Base-by-base conservation (phyloP, 2,888 invertebrate species). In the Macrostomum cliftonense region DNA sequence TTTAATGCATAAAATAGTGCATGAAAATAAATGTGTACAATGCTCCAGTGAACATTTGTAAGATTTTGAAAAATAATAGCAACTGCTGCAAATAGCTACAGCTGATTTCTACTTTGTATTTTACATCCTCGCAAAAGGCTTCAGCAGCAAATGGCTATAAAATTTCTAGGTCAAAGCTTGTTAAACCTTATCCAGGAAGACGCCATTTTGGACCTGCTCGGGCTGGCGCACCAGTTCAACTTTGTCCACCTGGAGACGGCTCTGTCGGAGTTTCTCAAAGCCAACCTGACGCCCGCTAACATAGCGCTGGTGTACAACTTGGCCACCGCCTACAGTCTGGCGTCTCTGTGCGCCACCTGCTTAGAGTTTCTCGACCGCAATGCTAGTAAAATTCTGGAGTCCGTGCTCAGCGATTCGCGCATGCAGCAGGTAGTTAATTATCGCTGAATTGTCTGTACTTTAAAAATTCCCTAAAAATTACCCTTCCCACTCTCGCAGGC, bases 241-340 rank as follows among this genome's bases (percentile, higher is more conserved):
- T 91, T 97, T 73, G 78, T 77, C 52, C 85, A 88, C 68, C 71
- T 97, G 57, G 91, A 95, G 75, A 73, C 78, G 0, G 80, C 89
- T 28, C 83, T 97, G 57, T 89, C 89, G 0, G 86, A 91, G 61
- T 89, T 89, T 71, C 74, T 97, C 58, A 79, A 83, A 55, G 83
- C 86, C 64, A 80, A 85, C 61, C 75, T 97, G 50, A 82, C 82
- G 47, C 76, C 84, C 47, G 76, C 79, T 60, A 97, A 93, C 71
- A 86, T 91, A 0, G 93, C 91, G 71, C 77, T 83, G n/a, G 84
- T 97, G 58, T 79, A 88, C 58, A 91, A 93, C 66, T 83, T 88
- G 1, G 88, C 93, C 13, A 78, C 82, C 70, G 71, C 80, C 45
- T 81, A 78, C 66, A 75, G 73, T 52, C 70, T 80, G 45, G 64